phyloP scores from a whole-genome alignment of 1,140 invertebrate species.

The Parasteatoda tepidariorum region DNA sequence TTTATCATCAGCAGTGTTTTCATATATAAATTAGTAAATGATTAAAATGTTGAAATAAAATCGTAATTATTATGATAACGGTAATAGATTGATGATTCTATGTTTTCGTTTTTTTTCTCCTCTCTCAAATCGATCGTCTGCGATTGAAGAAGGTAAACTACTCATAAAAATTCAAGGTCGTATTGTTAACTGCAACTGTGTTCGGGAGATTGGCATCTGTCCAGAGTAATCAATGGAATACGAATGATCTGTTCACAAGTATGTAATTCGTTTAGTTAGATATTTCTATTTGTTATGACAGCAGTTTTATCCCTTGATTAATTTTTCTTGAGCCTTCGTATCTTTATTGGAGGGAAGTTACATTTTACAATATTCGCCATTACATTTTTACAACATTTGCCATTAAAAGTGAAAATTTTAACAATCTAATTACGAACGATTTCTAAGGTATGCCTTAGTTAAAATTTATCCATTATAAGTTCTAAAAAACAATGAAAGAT shows the following conservation, averaged over 20 bases:
- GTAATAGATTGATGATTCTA: neutral
- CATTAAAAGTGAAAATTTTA: no score
- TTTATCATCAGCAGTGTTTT: neutral
- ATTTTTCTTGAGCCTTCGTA: neutral
- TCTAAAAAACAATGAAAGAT: no score
- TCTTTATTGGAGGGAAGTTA: neutral
- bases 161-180: constrained; percentile 39
- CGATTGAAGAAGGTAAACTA: neutral
- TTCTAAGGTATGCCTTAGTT: no score
- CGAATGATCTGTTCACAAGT: constrained; percentile 30
- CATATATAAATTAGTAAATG: neutral
- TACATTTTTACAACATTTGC: no score
- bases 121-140: neutral
- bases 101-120: neutral
- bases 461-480: no score
- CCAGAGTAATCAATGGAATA: constrained; percentile 33
- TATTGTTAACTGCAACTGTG: neutral
- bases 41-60: neutral
- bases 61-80: neutral
- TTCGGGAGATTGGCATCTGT: constrained; percentile 44
- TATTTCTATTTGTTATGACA: neutral
- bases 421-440: no score
- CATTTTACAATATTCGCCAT: no score
- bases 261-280: constrained; percentile 32
- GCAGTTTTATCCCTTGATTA: neutral